phyloP scores from a whole-genome alignment of 2,113 vertebrate genomes.

The Spea multiplicata region DNA sequence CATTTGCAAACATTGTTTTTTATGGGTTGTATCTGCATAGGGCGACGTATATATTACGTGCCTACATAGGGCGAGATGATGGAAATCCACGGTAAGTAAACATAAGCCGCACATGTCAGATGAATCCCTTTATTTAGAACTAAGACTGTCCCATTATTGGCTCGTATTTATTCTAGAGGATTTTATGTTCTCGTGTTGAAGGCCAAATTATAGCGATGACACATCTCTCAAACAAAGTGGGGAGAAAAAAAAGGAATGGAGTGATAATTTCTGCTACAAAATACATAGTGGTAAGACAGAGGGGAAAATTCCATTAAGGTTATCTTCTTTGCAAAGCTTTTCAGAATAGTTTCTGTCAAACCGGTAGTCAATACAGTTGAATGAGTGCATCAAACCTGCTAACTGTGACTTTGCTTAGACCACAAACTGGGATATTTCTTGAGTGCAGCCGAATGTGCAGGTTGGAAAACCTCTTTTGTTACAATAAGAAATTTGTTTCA shows the following conservation, averaged over 20 bases:
- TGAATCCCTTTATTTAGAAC: constrained; percentile 13
- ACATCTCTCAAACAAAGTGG: constrained; percentile 29
- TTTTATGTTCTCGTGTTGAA: constrained; percentile 33
- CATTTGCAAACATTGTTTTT: no score
- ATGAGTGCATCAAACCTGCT: constrained; percentile 13
- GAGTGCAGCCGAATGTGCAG: neutral
- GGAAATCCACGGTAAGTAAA: constrained; percentile 14
- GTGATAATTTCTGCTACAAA: constrained; percentile 36
- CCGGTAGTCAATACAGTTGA: neutral
- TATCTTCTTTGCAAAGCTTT: constrained; percentile 25
- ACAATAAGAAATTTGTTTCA: neutral
- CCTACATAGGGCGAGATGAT: neutral
- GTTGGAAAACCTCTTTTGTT: neutral
- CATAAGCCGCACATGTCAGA: constrained; percentile 6
- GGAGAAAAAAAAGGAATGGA: constrained; percentile 33
- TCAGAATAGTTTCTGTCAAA: constrained; percentile 27
- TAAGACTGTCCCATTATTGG: neutral
- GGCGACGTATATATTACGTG: neutral
- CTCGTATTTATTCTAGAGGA: constrained; percentile 22
- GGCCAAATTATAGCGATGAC: constrained; percentile 41
- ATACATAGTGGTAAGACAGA: constrained; percentile 19
- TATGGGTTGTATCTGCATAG: no score
- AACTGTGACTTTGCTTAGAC: neutral
- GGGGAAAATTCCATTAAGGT: constrained; percentile 38
- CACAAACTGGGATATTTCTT: neutral